Percentiles rank a stretch among this genome's conserved stretches.
phyloP scores from a whole-genome alignment of 2,113 vertebrate species.

The Tinamus guttatus region DNA sequence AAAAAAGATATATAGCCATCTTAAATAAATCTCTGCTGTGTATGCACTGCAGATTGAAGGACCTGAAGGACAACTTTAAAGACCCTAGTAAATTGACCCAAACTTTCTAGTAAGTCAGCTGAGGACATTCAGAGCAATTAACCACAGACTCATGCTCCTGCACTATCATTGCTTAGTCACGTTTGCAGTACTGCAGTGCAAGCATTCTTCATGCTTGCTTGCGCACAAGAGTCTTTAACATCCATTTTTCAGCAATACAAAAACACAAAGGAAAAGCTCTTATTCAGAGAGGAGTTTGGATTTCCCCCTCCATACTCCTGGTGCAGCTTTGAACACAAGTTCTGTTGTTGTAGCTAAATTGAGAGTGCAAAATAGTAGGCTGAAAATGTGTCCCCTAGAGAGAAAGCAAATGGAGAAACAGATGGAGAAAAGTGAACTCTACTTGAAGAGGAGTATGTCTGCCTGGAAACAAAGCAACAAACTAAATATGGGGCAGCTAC shows the following conservation, averaged over 20 bases:
- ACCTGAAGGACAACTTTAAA: not conserved
- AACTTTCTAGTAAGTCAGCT: not conserved
- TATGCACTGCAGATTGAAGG: not conserved
- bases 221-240: not conserved
- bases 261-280: not conserved
- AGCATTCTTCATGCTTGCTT: not conserved
- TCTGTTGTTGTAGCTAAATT: not conserved
- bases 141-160: not conserved
- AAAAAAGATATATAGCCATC: not conserved
- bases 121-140: not conserved
- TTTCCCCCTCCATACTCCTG: not conserved
- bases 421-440: not conserved
- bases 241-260: not conserved
- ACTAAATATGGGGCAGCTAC: slow-evolving; percentile 24
- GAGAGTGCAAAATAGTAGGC: not conserved
- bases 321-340: not conserved
- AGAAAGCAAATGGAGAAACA: slow-evolving; percentile 18
- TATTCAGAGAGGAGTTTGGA: not conserved
- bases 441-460: not conserved
- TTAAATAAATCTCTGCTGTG: not conserved
- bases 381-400: not conserved
- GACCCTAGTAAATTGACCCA: not conserved
- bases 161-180: not conserved
- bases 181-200: not conserved
- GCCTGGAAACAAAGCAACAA: slow-evolving; percentile 34